A percentile compares a stretch with the other conserved stretches of the same genome.
phyloP scores from a whole-genome alignment of 2,888 invertebrate genomes.

The Augiades crinisus region DNA sequence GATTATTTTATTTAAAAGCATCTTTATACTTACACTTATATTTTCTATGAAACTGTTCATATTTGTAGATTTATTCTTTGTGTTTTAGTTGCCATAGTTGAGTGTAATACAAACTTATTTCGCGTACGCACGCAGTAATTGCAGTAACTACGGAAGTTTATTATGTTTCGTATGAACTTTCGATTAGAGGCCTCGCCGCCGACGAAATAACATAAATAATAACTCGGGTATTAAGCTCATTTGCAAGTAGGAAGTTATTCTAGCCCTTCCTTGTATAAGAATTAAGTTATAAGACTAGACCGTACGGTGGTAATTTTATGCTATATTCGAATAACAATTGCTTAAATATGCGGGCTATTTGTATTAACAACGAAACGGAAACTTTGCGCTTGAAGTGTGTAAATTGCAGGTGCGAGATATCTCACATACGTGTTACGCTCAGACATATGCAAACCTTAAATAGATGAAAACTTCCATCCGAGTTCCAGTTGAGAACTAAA shows the following conservation, averaged over 20 bases:
- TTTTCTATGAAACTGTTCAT: background rate
- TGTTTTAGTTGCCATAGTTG: background rate
- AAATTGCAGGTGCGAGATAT: constrained; percentile 1
- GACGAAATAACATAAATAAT: constrained; percentile 53
- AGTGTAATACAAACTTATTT: constrained; percentile 1
- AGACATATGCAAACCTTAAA: background rate
- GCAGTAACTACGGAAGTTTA: constrained; percentile 63
- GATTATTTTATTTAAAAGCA: too few species aligned
- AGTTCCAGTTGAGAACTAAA: too few species aligned
- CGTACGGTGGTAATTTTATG: background rate
- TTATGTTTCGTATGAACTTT: constrained; percentile 59
- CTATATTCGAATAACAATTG: constrained; percentile 4
- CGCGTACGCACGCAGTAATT: constrained; percentile 50
- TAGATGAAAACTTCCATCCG: too few species aligned
- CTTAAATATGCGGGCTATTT: background rate
- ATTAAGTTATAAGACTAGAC: background rate
- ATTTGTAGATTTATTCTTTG: background rate
- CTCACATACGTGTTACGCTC: background rate
- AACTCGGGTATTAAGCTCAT: constrained; percentile 46
- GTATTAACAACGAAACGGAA: background rate
- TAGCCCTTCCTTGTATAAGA: constrained; percentile 15
- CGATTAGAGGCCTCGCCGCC: constrained; percentile 52
- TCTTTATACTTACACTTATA: too few species aligned
- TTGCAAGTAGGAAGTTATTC: constrained; percentile 47
- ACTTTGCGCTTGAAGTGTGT: background rate